A percentile compares a stretch with the other conserved stretches of the same genome.
phyloP scores from a whole-genome alignment of 2,113 vertebrate species.

The Montifringilla adamsi region DNA sequence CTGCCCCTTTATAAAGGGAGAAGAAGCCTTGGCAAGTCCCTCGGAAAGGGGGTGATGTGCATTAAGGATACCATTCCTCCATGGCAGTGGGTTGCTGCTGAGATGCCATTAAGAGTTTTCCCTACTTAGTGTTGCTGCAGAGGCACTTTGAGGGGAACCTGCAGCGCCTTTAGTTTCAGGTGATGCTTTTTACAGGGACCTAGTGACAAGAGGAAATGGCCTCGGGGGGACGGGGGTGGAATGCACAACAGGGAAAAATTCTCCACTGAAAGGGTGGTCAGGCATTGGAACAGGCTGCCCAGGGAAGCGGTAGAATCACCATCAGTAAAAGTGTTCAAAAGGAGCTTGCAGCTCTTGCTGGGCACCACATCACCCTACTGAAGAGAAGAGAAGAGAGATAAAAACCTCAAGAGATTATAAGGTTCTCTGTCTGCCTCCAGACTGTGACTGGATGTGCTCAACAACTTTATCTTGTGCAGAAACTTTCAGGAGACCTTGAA shows the following conservation, averaged over 20 bases:
- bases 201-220: neutral
- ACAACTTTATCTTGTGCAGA: neutral
- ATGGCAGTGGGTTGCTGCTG: rapidly evolving
- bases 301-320: neutral
- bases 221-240: neutral
- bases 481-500: neutral
- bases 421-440: neutral
- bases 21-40: neutral
- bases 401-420: neutral
- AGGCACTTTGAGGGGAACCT: neutral
- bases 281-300: neutral
- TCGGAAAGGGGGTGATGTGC: rapidly evolving
- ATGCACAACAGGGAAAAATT: neutral
- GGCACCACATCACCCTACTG: neutral
- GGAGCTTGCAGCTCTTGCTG: neutral
- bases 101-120: neutral
- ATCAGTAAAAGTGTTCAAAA: neutral
- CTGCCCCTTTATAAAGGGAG: neutral
- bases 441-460: neutral
- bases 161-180: neutral
- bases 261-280: neutral
- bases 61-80: neutral
- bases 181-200: neutral
- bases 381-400: neutral
- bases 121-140: neutral